These are phyloP conservation scores for Autographa gamma DNA, from an alignment of 2,888 invertebrate genomes.

Conservation along the genomic window DNA sequence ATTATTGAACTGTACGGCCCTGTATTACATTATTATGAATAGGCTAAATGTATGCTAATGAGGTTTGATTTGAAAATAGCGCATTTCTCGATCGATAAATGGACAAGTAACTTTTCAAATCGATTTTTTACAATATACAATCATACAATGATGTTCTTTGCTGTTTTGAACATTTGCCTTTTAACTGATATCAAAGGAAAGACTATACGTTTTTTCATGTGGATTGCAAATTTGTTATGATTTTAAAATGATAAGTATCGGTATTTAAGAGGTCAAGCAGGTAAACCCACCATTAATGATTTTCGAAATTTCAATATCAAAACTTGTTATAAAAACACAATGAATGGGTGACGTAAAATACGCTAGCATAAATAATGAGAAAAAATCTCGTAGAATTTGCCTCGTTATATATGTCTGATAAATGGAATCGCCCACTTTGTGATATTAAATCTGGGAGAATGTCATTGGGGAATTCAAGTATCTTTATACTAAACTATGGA, in stretches of 20 bases:
- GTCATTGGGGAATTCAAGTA: not conserved
- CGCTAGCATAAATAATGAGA: not conserved
- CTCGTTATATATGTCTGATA: not conserved
- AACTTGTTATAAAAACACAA: not conserved
- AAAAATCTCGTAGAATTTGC: not conserved
- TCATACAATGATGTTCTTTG: not conserved
- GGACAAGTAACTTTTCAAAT: not conserved
- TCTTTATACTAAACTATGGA: too few species aligned
- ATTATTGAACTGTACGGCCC: conserved; percentile 14
- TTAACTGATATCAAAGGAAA: too few species aligned
- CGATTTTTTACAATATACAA: not conserved
- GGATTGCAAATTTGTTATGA: too few species aligned
- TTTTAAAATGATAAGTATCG: not conserved
- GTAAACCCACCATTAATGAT: not conserved
- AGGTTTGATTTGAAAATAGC: conserved; percentile 37
- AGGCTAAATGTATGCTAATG: conserved; percentile 15
- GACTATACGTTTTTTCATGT: too few species aligned
- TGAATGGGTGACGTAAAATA: not conserved
- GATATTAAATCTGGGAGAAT: not conserved
- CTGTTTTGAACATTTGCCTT: too few species aligned
- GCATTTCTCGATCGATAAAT: conserved; percentile 1
- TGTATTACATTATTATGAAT: conserved; percentile 16
- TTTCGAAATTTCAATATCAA: not conserved
- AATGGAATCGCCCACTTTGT: not conserved
- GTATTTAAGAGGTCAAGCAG: not conserved